Conservation (phyloP, 2,888 invertebrate species). For the Tiliacea citrago region DNA sequence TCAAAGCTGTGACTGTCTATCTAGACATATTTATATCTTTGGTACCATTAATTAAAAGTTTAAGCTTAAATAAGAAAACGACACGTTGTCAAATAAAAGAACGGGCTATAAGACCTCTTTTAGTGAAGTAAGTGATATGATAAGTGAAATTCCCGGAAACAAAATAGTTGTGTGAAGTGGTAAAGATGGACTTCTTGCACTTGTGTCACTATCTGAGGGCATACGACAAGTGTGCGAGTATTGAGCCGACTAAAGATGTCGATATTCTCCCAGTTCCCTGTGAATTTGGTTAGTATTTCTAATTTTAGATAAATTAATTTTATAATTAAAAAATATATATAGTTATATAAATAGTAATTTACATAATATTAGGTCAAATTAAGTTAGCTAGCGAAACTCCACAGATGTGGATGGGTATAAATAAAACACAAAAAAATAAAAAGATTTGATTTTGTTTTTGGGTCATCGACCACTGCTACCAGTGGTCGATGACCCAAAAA, state of each 20-base stretch:
- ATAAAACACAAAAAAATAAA: no score
- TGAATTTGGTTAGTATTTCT: slow-evolving; percentile 49
- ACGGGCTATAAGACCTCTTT: neutral
- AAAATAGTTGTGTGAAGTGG: neutral
- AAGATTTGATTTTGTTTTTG: no score
- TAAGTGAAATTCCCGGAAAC: slow-evolving; percentile 11
- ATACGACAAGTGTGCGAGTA: slow-evolving; percentile 32
- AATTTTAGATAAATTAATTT: no score
- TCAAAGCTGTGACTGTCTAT: no score
- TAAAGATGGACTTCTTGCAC: slow-evolving; percentile 79
- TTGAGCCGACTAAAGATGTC: neutral
- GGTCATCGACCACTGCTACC: no score
- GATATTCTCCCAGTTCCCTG: neutral
- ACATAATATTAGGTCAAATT: no score
- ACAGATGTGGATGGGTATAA: no score
- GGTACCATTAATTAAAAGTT: neutral
- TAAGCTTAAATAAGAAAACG: neutral
- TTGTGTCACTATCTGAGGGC: slow-evolving; percentile 75
- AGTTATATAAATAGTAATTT: no score
- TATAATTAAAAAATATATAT: no score
- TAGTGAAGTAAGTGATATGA: slow-evolving; percentile 1
- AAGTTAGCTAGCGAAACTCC: no score
- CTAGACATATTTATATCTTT: no score
- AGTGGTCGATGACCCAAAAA: no score
- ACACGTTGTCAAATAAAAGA: neutral